phyloP scores from a whole-genome alignment of 23 tunicate genomes.

The Oikopleura vanhoeffeni region DNA sequence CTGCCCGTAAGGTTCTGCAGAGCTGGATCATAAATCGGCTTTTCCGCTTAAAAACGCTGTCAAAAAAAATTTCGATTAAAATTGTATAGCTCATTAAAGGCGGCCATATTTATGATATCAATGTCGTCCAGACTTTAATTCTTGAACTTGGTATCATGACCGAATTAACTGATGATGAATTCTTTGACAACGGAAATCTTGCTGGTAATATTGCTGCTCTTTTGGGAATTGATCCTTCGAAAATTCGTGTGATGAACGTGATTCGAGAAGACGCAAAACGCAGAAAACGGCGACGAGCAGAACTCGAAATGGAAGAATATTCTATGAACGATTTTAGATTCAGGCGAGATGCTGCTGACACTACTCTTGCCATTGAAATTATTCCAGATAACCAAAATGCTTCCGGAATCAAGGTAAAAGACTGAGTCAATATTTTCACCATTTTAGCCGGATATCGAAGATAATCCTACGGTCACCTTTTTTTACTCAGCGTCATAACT shows the following conservation, averaged over 20 bases:
- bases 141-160: conserved; percentile 6
- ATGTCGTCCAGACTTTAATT: not conserved
- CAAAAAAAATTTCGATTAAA: too few species aligned
- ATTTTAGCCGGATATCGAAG: too few species aligned
- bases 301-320: not conserved
- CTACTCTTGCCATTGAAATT: conserved; percentile 2
- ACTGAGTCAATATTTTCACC: too few species aligned
- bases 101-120: not conserved
- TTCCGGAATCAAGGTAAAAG: too few species aligned
- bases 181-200: conserved; percentile 1
- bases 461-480: too few species aligned
- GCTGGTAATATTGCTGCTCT: conserved; percentile 5
- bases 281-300: not conserved
- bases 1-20: too few species aligned
- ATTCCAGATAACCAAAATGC: not conserved
- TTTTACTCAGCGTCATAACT: too few species aligned
- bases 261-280: conserved; percentile 8
- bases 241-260: conserved; percentile 2
- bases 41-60: too few species aligned
- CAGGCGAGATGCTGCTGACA: not conserved
- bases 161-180: not conserved
- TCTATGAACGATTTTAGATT: not conserved
- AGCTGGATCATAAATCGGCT: too few species aligned
- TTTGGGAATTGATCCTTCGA: conserved; percentile 9
- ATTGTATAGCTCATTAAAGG: too few species aligned